Percentiles rank a stretch among this genome's conserved stretches.
phyloP scores from a whole-genome alignment of 1,140 invertebrate species.

The Aphaenogaster rudis region DNA sequence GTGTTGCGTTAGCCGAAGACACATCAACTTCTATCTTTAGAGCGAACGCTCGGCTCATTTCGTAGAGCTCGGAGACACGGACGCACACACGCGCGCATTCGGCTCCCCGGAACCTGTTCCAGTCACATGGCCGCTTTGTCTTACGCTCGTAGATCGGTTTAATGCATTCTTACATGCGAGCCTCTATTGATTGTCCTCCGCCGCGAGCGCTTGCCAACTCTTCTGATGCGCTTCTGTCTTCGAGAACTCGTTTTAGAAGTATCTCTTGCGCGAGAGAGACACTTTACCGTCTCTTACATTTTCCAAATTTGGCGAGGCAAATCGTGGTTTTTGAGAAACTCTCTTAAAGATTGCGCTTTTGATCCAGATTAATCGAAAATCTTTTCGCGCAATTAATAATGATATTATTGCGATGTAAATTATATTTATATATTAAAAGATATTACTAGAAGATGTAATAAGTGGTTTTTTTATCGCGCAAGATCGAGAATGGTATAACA shows the following conservation, averaged over 20 bases:
- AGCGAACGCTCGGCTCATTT: constrained; percentile 69
- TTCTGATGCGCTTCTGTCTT: constrained; percentile 11
- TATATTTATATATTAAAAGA: neutral
- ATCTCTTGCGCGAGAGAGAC: neutral
- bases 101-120: constrained; percentile 71
- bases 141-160: constrained; percentile 74
- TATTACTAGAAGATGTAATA: neutral
- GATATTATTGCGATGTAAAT: neutral
- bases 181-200: constrained; percentile 68
- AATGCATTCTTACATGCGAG: constrained; percentile 74
- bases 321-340: neutral
- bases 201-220: constrained; percentile 50
- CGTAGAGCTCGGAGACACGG: constrained; percentile 40
- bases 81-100: constrained; percentile 46
- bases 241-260: constrained; percentile 39
- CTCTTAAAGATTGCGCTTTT: neutral
- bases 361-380: neutral
- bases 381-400: neutral
- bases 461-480: neutral
- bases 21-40: constrained; percentile 76
- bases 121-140: constrained; percentile 73
- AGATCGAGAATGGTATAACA: neutral
- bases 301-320: neutral
- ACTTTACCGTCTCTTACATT: neutral
- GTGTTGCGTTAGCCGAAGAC: constrained; percentile 69